Evolutionary conservation across 2,888 invertebrate genomes (phyloP).

Genomic region (Callimorpha dominula): DNA sequence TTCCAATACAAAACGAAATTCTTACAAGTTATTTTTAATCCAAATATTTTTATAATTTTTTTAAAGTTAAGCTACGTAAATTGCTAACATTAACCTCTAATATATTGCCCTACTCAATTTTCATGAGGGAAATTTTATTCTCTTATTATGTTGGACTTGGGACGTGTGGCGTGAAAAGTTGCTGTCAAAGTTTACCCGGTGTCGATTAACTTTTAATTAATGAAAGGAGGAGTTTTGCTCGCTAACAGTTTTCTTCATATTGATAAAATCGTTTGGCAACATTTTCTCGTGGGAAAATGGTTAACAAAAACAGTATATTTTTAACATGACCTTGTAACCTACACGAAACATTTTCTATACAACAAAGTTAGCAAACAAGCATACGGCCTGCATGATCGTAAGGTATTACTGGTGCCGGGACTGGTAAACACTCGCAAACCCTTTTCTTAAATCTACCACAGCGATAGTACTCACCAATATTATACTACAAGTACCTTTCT

Average conservation of each 20-base stretch:
- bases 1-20: not conserved
- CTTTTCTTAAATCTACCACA: not conserved
- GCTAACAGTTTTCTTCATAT: constrained; percentile 51
- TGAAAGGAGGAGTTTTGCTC: constrained; percentile 54
- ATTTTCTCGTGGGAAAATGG: constrained; percentile 13
- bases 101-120: constrained; percentile 40
- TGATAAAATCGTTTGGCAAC: constrained; percentile 39
- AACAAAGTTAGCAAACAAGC: not conserved
- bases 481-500: not conserved
- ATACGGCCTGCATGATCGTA: not conserved
- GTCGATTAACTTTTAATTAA: constrained; percentile 70
- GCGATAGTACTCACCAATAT: not conserved
- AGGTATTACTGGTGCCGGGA: not conserved
- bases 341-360: not conserved
- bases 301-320: not conserved
- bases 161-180: constrained; percentile 46
- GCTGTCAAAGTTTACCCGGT: constrained; percentile 42
- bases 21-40: not conserved
- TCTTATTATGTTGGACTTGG: constrained; percentile 32
- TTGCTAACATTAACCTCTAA: constrained; percentile 38
- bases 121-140: constrained; percentile 46
- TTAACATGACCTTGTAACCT: not conserved
- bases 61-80: constrained; percentile 23
- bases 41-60: constrained; percentile 29
- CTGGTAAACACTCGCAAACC: not conserved